A percentile compares a stretch with the other conserved stretches of the same genome.
phyloP scores from a whole-genome alignment of 2,113 vertebrate species.

The Piaya cayana region DNA sequence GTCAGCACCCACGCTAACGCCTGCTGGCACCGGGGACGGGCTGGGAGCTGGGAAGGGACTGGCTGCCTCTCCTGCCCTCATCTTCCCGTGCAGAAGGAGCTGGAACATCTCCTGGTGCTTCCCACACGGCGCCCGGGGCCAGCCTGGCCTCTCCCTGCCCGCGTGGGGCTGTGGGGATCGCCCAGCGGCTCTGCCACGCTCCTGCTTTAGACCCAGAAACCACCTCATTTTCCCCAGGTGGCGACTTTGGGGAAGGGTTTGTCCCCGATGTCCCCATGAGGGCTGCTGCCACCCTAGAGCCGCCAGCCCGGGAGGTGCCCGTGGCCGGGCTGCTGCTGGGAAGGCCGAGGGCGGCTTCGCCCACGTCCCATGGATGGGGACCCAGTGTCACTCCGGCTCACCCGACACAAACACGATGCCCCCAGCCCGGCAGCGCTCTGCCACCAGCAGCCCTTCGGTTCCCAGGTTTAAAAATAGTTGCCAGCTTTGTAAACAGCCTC shows the following conservation, averaged over 20 bases:
- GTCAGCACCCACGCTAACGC: neutral
- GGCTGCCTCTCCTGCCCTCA: neutral
- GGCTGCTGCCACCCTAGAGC: neutral
- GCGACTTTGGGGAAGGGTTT: neutral
- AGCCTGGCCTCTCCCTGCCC: neutral
- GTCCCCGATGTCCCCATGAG: rapidly evolving
- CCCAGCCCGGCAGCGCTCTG: neutral
- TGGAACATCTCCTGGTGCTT: neutral
- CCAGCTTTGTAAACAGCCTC: slow-evolving; percentile 9
- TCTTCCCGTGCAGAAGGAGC: neutral
- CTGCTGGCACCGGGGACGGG: neutral
- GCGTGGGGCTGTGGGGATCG: too few species aligned
- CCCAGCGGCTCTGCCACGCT: neutral
- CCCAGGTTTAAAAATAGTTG: slow-evolving; percentile 49
- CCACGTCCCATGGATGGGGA: rapidly evolving
- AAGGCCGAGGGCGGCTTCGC: neutral
- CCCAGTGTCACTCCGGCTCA: neutral
- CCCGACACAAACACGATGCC: neutral
- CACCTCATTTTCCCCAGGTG: neutral
- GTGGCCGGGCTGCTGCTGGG: neutral
- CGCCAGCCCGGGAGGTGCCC: neutral
- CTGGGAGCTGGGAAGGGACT: neutral
- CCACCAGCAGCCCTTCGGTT: neutral
- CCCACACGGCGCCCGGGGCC: neutral
- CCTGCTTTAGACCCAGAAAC: neutral